A percentile compares a stretch with the other conserved stretches of the same genome.
Evolutionary conservation across 2,797 vertebrate species (phyloP).

Genomic region (Mastacembelus armatus): DNA sequence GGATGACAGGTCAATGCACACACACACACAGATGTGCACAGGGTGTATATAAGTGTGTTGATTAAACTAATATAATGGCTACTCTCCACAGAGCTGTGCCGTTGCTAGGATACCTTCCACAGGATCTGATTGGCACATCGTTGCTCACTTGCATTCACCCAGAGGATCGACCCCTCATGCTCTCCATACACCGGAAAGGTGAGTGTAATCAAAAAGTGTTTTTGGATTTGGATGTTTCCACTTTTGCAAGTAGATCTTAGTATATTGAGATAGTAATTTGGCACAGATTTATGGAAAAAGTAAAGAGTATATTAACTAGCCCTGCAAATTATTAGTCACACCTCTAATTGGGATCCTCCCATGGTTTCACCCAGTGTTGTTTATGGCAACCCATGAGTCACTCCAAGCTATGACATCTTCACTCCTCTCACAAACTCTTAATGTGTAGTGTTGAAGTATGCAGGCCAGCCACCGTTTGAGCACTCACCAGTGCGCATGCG

Average conservation of each 20-base stretch:
- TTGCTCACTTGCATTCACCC: conserved; percentile 89
- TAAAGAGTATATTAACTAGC: too few relatives aligned
- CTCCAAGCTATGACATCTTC: neutral
- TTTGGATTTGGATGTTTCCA: neutral
- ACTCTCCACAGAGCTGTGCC: conserved; percentile 87
- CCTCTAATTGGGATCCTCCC: neutral
- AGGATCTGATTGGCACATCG: conserved; percentile 90
- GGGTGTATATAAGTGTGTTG: neutral
- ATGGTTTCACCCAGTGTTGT: neutral
- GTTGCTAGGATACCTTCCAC: conserved; percentile 91
- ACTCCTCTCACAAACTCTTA: neutral
- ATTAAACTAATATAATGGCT: conserved; percentile 8
- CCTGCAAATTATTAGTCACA: too few relatives aligned
- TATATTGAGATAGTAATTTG: neutral
- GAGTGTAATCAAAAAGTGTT: neutral
- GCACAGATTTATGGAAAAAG: neutral
- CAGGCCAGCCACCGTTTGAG: conserved; percentile 88
- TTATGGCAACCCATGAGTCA: neutral
- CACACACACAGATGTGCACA: neutral
- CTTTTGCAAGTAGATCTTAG: too few relatives aligned
- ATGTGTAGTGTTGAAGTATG: conserved; percentile 86
- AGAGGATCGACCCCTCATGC: conserved; percentile 89
- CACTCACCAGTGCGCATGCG: conserved; percentile 90
- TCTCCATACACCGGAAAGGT: conserved; percentile 91
- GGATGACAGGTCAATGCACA: conserved; percentile 87